These are phyloP conservation scores for Patagioenas fasciata DNA, from an alignment of 2,113 vertebrate species.

Conservation along the genomic window DNA sequence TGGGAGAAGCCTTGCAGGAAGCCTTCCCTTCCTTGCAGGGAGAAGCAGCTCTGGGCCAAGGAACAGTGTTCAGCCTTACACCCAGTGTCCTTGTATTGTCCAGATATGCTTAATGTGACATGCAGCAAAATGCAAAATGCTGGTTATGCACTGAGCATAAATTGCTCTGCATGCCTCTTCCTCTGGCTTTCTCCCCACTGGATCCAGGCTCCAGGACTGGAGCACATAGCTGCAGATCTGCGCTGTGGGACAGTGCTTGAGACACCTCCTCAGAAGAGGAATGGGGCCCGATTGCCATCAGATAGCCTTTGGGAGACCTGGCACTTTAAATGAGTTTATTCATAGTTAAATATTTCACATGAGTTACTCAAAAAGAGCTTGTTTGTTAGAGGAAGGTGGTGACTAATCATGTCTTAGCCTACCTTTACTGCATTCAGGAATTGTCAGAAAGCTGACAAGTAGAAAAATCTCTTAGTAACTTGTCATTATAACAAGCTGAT, in stretches of 20 bases:
- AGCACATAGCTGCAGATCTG: background rate
- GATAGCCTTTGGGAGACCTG: background rate
- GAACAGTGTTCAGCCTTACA: background rate
- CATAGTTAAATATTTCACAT: conserved; percentile 20
- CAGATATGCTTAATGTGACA: background rate
- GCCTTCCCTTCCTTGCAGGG: background rate
- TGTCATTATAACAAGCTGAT: conserved; percentile 40
- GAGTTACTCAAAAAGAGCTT: conserved; percentile 32
- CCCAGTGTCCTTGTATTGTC: background rate
- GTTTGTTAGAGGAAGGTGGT: conserved; percentile 50
- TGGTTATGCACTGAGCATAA: background rate
- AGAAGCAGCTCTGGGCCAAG: background rate
- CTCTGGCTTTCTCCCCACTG: background rate
- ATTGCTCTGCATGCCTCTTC: background rate
- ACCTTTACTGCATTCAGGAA: conserved; percentile 41
- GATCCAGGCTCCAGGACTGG: background rate
- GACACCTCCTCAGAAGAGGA: background rate
- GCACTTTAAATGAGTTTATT: background rate
- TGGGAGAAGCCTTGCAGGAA: too few relatives aligned
- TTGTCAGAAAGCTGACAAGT: conserved; percentile 45
- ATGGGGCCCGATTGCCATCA: background rate
- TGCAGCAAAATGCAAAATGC: background rate
- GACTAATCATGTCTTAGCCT: conserved; percentile 61
- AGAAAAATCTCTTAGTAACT: conserved; percentile 47
- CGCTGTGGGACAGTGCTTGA: background rate